These are phyloP conservation scores for Machimus atricapillus DNA, from an alignment of 2,888 invertebrate genomes.

Conservation along the genomic window DNA sequence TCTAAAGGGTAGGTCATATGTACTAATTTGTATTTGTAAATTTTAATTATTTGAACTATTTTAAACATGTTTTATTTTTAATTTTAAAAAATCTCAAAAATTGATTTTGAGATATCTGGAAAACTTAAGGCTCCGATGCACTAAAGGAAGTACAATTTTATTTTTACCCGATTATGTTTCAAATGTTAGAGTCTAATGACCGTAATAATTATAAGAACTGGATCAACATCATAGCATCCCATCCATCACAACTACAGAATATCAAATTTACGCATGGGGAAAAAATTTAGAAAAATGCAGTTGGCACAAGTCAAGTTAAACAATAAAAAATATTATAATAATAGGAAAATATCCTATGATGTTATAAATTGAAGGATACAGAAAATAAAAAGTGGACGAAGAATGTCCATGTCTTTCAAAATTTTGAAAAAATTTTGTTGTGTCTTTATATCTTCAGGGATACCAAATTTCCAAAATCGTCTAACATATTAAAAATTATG, in stretches of 20 bases:
- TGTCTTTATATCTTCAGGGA: not conserved
- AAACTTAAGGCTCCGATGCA: not conserved
- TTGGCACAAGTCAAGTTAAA: no score
- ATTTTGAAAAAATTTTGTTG: no score
- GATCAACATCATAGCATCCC: no score
- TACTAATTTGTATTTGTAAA: not conserved
- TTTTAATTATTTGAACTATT: not conserved
- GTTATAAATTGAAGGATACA: not conserved
- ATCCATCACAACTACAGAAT: no score
- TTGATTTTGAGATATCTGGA: not conserved
- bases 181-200: no score
- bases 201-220: not conserved
- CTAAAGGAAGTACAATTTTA: no score
- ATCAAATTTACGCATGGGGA: no score
- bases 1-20: constrained; percentile 66
- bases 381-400: not conserved
- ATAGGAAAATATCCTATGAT: no score
- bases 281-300: not conserved
- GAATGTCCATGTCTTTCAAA: not conserved
- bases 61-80: not conserved
- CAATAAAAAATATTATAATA: no score
- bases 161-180: no score
- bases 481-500: not conserved
- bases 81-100: not conserved
- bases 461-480: not conserved